Conservation (phyloP, 2,113 vertebrate genomes). For the Panthera uncia region DNA sequence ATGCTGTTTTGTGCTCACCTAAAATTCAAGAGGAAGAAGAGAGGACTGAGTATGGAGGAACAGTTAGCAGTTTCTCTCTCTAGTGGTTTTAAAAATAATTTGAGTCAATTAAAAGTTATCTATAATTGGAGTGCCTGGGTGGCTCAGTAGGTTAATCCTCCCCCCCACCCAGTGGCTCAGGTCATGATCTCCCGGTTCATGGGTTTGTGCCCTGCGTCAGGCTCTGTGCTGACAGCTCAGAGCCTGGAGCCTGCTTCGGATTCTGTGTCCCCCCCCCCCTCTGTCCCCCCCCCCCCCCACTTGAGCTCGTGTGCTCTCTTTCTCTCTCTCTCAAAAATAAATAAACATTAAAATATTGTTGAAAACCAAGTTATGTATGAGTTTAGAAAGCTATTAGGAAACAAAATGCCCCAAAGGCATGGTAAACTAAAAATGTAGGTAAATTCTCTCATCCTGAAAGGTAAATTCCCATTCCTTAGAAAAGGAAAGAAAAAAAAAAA, state of each 20-base stretch:
- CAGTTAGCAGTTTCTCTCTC: not conserved
- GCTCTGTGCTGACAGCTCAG: too few relatives aligned
- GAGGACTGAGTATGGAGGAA: not conserved
- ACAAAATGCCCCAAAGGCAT: conserved; percentile 7
- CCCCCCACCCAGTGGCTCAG: too few relatives aligned
- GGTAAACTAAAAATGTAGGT: not conserved
- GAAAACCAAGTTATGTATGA: not conserved
- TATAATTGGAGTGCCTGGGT: not conserved
- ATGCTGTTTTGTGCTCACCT: not conserved
- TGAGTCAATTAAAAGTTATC: not conserved
- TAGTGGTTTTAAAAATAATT: conserved; percentile 30
- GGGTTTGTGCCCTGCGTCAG: too few relatives aligned
- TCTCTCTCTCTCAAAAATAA: too few relatives aligned
- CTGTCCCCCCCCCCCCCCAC: fast-evolving
- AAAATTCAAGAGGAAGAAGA: not conserved
- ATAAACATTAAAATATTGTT: too few relatives aligned
- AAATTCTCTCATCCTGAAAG: not conserved
- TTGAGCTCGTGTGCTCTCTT: too few relatives aligned
- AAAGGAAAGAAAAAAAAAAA: not conserved
- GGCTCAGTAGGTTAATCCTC: too few relatives aligned
- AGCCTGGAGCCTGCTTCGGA: too few relatives aligned
- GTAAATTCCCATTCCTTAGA: not conserved
- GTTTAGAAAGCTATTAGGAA: not conserved
- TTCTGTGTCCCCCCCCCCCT: too few relatives aligned
- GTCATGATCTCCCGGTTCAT: too few relatives aligned